Evolutionary conservation across 2,797 vertebrate species (phyloP).

Genomic region (Myripristis murdjan): DNA sequence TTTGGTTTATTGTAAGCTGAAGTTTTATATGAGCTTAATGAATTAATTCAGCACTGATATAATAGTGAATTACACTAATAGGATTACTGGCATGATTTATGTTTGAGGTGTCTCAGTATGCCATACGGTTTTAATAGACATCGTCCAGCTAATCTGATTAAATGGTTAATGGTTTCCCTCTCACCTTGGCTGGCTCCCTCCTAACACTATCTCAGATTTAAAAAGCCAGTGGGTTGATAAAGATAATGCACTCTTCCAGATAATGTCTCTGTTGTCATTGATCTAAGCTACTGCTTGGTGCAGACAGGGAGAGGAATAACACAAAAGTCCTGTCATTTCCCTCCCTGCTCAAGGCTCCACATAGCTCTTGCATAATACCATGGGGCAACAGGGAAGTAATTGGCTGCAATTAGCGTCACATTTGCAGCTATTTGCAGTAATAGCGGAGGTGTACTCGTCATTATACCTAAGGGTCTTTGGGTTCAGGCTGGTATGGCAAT

Average conservation of each 20-base stretch:
- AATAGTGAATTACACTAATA: too few species aligned
- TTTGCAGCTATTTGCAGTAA: slow-evolving; percentile 56
- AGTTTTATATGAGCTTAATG: too few species aligned
- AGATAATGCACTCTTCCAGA: slow-evolving; percentile 21
- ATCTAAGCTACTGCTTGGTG: slow-evolving; percentile 9
- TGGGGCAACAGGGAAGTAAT: slow-evolving; percentile 64
- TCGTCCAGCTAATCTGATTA: too few species aligned
- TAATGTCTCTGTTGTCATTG: slow-evolving; percentile 24
- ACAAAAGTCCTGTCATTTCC: slow-evolving; percentile 15
- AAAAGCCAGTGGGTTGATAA: slow-evolving; percentile 20
- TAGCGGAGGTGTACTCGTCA: slow-evolving; percentile 55
- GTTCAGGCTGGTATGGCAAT: slow-evolving; percentile 38
- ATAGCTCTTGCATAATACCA: slow-evolving; percentile 50
- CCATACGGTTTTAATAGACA: too few species aligned
- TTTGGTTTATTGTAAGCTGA: too few species aligned
- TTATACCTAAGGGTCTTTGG: slow-evolving; percentile 47
- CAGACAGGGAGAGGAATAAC: slow-evolving; percentile 20
- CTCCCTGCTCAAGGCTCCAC: slow-evolving; percentile 6
- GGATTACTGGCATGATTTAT: too few species aligned
- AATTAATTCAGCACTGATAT: too few species aligned
- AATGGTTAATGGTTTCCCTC: background rate
- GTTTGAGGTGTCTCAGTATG: too few species aligned
- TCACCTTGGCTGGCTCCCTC: slow-evolving; percentile 9
- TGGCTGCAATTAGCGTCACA: slow-evolving; percentile 73
- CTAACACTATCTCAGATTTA: slow-evolving; percentile 12